phyloP scores from a whole-genome alignment of 1,140 invertebrate species.

The Mercenaria mercenaria region DNA sequence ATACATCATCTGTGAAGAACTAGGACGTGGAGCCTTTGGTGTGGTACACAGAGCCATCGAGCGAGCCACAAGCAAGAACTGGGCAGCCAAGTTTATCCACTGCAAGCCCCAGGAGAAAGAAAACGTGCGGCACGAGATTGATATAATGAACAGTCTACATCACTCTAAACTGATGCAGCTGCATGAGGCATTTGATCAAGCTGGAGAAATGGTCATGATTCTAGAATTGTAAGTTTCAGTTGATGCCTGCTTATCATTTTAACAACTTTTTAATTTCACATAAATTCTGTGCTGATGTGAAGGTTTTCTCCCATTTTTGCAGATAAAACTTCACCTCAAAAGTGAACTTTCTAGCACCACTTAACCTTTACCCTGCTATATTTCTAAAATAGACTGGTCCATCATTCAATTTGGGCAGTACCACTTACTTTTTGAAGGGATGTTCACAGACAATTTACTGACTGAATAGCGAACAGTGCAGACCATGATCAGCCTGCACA shows the following conservation, averaged over 20 bases:
- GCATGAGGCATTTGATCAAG: slow-evolving; percentile 99
- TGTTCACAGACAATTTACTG: no score
- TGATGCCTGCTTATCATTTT: neutral
- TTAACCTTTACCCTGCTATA: no score
- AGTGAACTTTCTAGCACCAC: no score
- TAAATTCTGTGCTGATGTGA: no score
- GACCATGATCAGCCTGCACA: no score
- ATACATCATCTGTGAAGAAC: slow-evolving; percentile 85
- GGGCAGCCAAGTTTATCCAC: slow-evolving; percentile 99
- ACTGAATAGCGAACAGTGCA: no score
- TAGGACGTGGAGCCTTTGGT: slow-evolving; percentile 95
- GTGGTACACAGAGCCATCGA: slow-evolving; percentile 99
- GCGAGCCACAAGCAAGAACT: slow-evolving; percentile 97
- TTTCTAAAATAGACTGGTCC: no score
- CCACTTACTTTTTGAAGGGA: no score
- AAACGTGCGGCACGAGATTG: slow-evolving; percentile 98
- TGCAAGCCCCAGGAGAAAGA: slow-evolving; percentile 98
- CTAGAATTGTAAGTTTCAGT: slow-evolving; percentile 99
- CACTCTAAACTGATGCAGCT: slow-evolving; percentile 98
- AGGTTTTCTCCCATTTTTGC: no score
- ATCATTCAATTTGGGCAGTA: no score
- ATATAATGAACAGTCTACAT: slow-evolving; percentile 99
- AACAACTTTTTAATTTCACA: no score
- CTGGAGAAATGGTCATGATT: slow-evolving; percentile 99
- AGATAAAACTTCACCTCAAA: no score